These are phyloP conservation scores for Larimichthys crocea DNA, from an alignment of 2,113 vertebrate species.

Conservation along the genomic window DNA sequence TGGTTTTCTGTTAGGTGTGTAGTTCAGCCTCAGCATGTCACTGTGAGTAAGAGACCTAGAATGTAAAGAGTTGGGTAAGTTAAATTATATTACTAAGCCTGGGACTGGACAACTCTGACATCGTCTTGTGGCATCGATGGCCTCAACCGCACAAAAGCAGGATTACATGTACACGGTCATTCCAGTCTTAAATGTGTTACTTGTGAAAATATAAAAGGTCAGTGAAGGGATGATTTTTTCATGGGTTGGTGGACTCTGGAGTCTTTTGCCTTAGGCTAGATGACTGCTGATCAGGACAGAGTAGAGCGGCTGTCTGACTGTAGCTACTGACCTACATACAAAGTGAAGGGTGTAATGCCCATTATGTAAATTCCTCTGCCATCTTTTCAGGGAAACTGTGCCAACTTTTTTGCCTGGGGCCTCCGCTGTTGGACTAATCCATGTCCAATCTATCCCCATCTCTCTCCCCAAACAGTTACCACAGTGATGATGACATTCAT, in stretches of 20 bases:
- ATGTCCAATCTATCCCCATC: constrained; percentile 54
- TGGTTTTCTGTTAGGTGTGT: neutral
- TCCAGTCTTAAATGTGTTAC: constrained; percentile 2
- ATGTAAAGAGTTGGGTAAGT: neutral
- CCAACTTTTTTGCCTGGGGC: constrained; percentile 63
- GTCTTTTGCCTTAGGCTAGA: constrained; percentile 40
- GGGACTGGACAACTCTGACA: constrained; percentile 14
- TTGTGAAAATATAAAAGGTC: constrained; percentile 25
- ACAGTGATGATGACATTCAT: constrained; percentile 17
- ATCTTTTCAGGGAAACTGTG: constrained; percentile 77
- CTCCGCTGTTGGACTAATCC: constrained; percentile 55
- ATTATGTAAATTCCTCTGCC: constrained; percentile 81
- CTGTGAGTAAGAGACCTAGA: neutral
- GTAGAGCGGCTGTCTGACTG: constrained; percentile 61
- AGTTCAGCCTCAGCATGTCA: neutral
- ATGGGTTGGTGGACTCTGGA: neutral
- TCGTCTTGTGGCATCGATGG: constrained; percentile 9
- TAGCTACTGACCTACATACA: constrained; percentile 81
- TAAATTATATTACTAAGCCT: constrained; percentile 9
- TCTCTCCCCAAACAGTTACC: constrained; percentile 33
- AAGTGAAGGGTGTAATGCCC: constrained; percentile 71
- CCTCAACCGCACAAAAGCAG: constrained; percentile 12
- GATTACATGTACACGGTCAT: constrained; percentile 36
- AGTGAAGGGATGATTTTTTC: constrained; percentile 21
- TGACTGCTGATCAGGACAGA: constrained; percentile 52